Evolutionary conservation across 2,797 vertebrate genomes (phyloP), one percentile per base, ranked within the genome.

Genomic region (Pampus argenteus): DNA sequence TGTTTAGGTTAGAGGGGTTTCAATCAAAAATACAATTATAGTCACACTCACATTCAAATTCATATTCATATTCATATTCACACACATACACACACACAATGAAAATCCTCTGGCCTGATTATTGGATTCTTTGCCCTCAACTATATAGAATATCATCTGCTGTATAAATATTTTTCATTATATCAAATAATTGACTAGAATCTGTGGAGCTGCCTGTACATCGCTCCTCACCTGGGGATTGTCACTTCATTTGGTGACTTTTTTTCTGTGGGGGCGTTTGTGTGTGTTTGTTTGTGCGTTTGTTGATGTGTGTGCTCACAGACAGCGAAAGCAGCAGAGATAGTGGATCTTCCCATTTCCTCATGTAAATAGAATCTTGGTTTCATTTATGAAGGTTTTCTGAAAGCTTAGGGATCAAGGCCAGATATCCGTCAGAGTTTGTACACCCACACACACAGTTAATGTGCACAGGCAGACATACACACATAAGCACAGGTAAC

Each of bases 261-360:
- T 79, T 57, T 79, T 73, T 71, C 58, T 56, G 52, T n/a, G 38
- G n/a, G 38, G n/a, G 25, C 8, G 20, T 74, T 23, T 45, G 65
- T 45, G 9, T 61, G 15, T 61, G 1, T n/a, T 34, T 67, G 18
- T 29, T 34, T 67, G 18, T 29, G 70, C 29, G 18, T 67, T n/a
- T 62, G 34, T 47, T 45, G 20, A 34, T 59, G 47, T 71, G 48
- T 49, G 42, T 13, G 13, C 26, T 34, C 23, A 45, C 62, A 70
- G 73, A 65, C 63, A 50, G 52, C 59, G 40, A 72, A 74, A 40
- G 56, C 61, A 49, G 65, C 36, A 49, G 22, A 78, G 84, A 89
- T 87, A 78, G 63, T 61, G 14, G 47, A 87, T 89, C 83, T 87
- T 83, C 71, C 78, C 31, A 88, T 90, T 90, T 88, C 74, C 61